Percentiles rank a stretch among this genome's conserved stretches.
phyloP scores from a whole-genome alignment of 1,140 invertebrate genomes.

The Zaprionus ghesquierei region DNA sequence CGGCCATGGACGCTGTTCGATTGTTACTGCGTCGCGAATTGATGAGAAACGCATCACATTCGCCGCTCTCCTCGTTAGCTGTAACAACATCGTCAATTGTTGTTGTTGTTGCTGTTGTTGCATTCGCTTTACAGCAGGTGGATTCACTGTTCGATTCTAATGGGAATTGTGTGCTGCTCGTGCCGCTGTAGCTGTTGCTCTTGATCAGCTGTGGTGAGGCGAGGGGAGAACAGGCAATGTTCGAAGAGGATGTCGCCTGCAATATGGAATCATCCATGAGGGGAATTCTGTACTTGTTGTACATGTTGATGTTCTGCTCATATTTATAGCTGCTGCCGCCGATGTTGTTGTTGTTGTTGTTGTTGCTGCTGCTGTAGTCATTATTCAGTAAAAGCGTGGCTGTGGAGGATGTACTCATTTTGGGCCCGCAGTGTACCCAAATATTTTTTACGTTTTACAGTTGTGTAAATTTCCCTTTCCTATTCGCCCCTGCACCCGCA shows the following conservation, averaged over 20 bases:
- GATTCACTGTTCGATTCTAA: not conserved
- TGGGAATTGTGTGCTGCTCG: not conserved
- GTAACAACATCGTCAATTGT: not conserved
- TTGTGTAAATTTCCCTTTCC: conserved; percentile 28
- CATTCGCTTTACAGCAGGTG: not conserved
- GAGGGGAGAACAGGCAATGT: conserved; percentile 9
- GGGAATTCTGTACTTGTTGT: conserved; percentile 30
- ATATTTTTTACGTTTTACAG: conserved; percentile 23
- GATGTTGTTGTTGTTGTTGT: conserved; percentile 12
- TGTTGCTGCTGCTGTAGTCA: conserved; percentile 8
- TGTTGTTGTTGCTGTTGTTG: no score
- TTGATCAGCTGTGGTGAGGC: conserved; percentile 46
- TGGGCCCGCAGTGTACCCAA: conserved; percentile 11
- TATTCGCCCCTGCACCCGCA: not conserved
- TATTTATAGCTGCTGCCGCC: conserved; percentile 37
- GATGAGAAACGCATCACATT: conserved; percentile 59
- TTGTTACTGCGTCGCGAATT: conserved; percentile 6
- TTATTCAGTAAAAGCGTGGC: conserved; percentile 4
- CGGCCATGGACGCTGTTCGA: not conserved
- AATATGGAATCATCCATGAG: conserved; percentile 26
- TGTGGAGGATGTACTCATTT: conserved; percentile 22
- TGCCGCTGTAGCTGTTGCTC: conserved; percentile 45
- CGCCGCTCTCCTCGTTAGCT: conserved; percentile 37
- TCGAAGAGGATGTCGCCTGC: not conserved
- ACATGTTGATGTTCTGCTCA: conserved; percentile 44